Evolutionary conservation across 2,797 vertebrate species (phyloP), one percentile per base, ranked within the genome.

Genomic region (Chelidonichthys spinosus): DNA sequence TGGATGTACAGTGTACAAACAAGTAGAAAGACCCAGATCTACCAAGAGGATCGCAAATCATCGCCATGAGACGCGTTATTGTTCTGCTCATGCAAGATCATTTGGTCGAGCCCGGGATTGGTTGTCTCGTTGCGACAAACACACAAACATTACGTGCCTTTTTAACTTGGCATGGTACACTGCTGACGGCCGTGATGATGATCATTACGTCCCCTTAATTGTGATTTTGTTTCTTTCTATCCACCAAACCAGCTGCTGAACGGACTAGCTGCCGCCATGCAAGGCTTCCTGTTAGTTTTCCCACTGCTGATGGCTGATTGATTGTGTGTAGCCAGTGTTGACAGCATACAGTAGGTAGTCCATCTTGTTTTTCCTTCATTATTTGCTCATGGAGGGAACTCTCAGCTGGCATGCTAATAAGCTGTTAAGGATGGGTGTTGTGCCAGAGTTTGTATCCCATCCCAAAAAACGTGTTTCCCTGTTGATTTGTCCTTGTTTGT

Each of bases 341-440:
- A 91, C 88, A 86, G 81, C 70, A 14, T 84, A 79, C 88, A 85
- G 85, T 81, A 71, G 85, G 83, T 65, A 89, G 90, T 90, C 85
- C 68, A 74, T 87, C 89, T 85, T 88, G 71, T 87, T 86, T 85
- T 85, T 74, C 82, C 84, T 84, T 74, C 82, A 84, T 87, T 85
- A 76, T 86, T 83, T 84, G 81, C 53, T 88, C 74, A 53, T 69
- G 63, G 72, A 69, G 76, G 74, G 69, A 70, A 77, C 75, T 72
- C 79, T 81, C 78, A 82, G 85, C 79, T 86, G 79, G 84, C 72
- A 72, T 79, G 76, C 83, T 85, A 86, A 90, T 84, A 81, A 82
- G 68, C 69, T 86, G 74, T 81, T 81, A 72, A 67, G 60, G 62
- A 43, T 68, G 81, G 76, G 69, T 75, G 49, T 46, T 39, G 49